These are phyloP conservation scores for Pinna nobilis DNA, from an alignment of 1,140 invertebrate genomes.

Conservation along the genomic window DNA sequence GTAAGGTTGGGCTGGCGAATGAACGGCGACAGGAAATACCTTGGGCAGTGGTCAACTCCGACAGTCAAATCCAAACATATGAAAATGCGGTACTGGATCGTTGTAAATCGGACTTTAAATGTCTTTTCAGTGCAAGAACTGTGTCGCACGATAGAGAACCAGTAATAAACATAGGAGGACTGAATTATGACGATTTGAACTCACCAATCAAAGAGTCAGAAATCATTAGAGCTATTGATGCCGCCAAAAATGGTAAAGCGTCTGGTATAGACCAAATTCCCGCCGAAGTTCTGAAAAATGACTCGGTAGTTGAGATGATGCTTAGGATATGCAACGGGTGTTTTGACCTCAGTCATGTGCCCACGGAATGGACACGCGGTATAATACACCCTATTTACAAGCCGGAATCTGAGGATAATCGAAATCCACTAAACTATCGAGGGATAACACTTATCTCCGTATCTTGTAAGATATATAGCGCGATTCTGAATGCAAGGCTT, in stretches of 20 bases:
- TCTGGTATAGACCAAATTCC: constrained; percentile 36
- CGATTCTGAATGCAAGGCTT: constrained; percentile 8
- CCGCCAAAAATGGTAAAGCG: constrained; percentile 19
- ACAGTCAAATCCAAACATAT: too few species aligned
- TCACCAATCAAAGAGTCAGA: too few species aligned
- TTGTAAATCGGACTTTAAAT: constrained; percentile 3
- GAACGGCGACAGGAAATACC: neutral
- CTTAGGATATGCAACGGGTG: constrained; percentile 8
- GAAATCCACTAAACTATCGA: constrained; percentile 27
- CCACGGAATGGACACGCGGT: constrained; percentile 9
- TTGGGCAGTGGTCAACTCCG: neutral
- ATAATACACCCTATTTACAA: constrained; percentile 32
- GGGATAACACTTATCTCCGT: constrained; percentile 32
- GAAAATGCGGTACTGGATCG: constrained; percentile 23
- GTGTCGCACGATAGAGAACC: too few species aligned
- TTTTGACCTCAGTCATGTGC: constrained; percentile 20
- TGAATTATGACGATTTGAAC: too few species aligned
- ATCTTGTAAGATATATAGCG: constrained; percentile 32
- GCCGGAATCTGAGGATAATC: neutral
- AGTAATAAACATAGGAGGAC: too few species aligned
- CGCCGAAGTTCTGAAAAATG: constrained; percentile 36
- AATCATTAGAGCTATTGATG: constrained; percentile 5
- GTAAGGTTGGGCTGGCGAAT: constrained; percentile 9
- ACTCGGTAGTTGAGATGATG: constrained; percentile 4
- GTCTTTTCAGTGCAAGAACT: neutral